Evolutionary conservation across 2,797 vertebrate genomes (phyloP), one percentile per base, ranked within the genome.

Genomic region (Semotilus atromaculatus): DNA sequence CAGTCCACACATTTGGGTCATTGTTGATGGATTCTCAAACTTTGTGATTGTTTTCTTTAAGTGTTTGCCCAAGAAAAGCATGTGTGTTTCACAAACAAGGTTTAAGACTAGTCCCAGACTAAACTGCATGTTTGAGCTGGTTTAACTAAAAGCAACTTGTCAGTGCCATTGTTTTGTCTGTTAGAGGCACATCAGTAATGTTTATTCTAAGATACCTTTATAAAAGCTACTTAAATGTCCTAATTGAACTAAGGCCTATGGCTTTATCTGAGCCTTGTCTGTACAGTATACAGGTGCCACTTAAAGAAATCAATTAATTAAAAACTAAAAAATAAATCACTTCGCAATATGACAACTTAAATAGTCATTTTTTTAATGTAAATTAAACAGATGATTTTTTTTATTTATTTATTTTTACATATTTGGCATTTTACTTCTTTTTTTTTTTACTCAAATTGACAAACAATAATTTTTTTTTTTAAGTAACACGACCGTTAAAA

Each of bases 401-500:
- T 19, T 19, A n/a, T n/a, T n/a, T 31, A 31, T 31, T 31, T 31
- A 31, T 31, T 51, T 48, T 18, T 18, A 26, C 11, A 60, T 26
- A 60, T 60, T 60, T 5, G 1, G n/a, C 4, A 60, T 60, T 60
- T 26, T 5, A 60, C n/a, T 19, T 55, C 3, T 3, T 55, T 23
- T 3, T n/a, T 26, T 3, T n/a, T 62, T 26, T 13, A 26, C 10
- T n/a, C 1, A 60, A 60, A 62, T 14, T 62, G 5, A 62, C 6
- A 62, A 14, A 13, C 6, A 60, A 60, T 60, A 10, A 2, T 26
- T 60, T 60, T 60, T 2, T 2, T 26, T 26, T 58, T 26, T 5
- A 62, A 29, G n/a, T 62, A 26, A 5, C 5, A 29, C 0, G 13
- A 14, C 26, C 0, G 0, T 0, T 62, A 11, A 6, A 16, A 62